phyloP scores from a whole-genome alignment of 1,140 invertebrate genomes.

The Pomacea maculata region DNA sequence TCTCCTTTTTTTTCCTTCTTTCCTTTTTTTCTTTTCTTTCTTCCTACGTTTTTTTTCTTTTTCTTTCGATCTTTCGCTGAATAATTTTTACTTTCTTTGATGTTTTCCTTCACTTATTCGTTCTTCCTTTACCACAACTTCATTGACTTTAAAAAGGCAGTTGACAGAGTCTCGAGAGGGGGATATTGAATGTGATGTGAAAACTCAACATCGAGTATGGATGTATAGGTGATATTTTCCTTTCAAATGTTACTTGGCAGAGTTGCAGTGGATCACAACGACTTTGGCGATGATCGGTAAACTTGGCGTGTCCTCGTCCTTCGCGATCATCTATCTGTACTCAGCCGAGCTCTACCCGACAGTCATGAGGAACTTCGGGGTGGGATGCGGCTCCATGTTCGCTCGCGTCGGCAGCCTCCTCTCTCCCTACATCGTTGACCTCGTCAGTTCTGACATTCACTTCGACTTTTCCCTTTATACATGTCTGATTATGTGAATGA shows the following conservation, averaged over 20 bases:
- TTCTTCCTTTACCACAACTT: not conserved
- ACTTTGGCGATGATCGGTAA: constrained; percentile 24
- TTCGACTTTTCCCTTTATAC: not conserved
- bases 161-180: too few relatives aligned
- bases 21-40: too few relatives aligned
- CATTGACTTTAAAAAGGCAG: too few relatives aligned
- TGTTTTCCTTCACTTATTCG: too few relatives aligned
- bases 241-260: not conserved
- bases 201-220: not conserved
- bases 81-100: too few relatives aligned
- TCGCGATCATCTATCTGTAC: constrained; percentile 26
- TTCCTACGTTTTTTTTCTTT: not conserved
- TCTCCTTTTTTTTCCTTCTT: too few relatives aligned
- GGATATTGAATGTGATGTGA: too few relatives aligned
- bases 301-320: constrained; percentile 14
- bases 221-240: not conserved
- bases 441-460: constrained; percentile 14
- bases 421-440: constrained; percentile 27
- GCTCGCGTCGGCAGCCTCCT: constrained; percentile 24
- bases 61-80: not conserved
- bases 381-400: constrained; percentile 21
- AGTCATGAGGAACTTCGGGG: constrained; percentile 20
- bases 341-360: constrained; percentile 25
- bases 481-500: not conserved
- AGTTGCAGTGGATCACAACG: constrained; percentile 25